phyloP scores from a whole-genome alignment of 2,113 vertebrate genomes.

The Petrocephalus zakoni region DNA sequence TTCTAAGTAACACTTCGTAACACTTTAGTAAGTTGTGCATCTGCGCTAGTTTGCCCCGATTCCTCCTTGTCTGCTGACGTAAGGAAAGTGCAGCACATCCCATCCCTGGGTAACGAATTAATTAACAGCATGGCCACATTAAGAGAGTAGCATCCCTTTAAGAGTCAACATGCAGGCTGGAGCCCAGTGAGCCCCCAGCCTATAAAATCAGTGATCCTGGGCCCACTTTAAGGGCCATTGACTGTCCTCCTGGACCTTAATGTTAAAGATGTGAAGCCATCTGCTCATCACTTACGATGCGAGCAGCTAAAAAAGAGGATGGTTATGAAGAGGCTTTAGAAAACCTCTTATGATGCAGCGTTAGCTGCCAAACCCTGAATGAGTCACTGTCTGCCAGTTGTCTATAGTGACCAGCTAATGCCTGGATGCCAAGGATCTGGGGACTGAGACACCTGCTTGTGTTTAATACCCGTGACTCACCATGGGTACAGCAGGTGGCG shows the following conservation, averaged over 20 bases:
- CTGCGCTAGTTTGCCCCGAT: neutral
- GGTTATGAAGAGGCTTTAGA: neutral
- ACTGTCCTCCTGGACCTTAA: neutral
- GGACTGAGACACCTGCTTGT: neutral
- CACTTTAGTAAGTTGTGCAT: neutral
- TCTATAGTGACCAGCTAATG: neutral
- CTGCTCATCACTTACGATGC: neutral
- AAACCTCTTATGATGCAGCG: neutral
- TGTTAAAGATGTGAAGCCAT: neutral
- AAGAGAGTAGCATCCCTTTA: neutral
- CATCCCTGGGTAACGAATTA: neutral
- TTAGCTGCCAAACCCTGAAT: neutral
- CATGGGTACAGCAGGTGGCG: neutral
- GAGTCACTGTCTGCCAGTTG: neutral
- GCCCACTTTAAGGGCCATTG: neutral
- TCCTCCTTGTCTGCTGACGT: neutral
- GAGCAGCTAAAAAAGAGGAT: neutral
- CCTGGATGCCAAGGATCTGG: neutral
- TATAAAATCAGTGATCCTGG: neutral
- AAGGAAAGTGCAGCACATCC: neutral
- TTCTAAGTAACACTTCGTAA: neutral
- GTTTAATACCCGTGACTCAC: neutral
- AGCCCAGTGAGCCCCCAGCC: neutral
- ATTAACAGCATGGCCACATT: neutral
- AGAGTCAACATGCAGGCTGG: neutral